These are phyloP conservation scores for Philopedon plagiatum DNA, from an alignment of 2,888 invertebrate species.

Conservation along the genomic window DNA sequence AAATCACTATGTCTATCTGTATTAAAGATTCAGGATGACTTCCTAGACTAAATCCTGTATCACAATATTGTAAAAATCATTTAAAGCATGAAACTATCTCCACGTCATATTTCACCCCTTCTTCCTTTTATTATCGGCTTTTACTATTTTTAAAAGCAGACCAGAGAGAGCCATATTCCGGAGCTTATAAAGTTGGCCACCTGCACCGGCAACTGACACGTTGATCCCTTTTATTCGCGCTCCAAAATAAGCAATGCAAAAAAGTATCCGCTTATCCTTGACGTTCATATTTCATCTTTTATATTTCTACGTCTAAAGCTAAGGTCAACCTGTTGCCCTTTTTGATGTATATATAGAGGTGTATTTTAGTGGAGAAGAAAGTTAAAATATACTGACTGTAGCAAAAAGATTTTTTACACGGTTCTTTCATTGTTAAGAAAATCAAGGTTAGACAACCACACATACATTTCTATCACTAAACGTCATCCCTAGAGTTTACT, in stretches of 20 bases:
- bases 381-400: too few species aligned
- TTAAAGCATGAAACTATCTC: conserved; percentile 31
- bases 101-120: conserved; percentile 36
- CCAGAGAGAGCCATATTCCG: conserved; percentile 37
- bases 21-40: too few species aligned
- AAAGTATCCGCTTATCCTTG: conserved; percentile 46
- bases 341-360: conserved; percentile 26
- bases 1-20: too few species aligned
- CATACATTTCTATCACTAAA: too few species aligned
- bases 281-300: conserved; percentile 52
- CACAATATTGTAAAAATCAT: neutral
- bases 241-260: conserved; percentile 48
- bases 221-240: conserved; percentile 47
- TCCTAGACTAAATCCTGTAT: too few species aligned
- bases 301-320: conserved; percentile 53
- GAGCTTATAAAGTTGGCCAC: conserved; percentile 49
- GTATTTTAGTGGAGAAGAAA: conserved; percentile 1
- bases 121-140: conserved; percentile 40
- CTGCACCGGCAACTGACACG: conserved; percentile 46
- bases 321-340: conserved; percentile 56
- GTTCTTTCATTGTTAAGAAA: too few species aligned
- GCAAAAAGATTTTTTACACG: too few species aligned
- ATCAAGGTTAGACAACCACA: too few species aligned
- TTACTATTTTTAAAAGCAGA: conserved; percentile 43
- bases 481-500: too few species aligned